These are phyloP conservation scores for Sphaerodactylus townsendi DNA, from an alignment of 2,113 vertebrate species.

Conservation along the genomic window DNA sequence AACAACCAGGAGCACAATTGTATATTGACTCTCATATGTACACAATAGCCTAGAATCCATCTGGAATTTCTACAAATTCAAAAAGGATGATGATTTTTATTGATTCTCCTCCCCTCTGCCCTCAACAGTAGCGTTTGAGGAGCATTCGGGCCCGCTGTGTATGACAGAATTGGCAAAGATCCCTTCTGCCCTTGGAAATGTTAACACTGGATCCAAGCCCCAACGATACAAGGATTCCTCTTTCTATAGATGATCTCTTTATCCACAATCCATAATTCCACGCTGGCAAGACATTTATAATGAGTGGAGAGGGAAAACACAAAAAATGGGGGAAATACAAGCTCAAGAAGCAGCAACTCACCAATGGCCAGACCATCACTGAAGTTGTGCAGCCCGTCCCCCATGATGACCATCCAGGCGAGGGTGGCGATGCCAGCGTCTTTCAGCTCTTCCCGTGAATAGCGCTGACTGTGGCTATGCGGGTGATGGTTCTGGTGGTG, in stretches of 20 bases:
- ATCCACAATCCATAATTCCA: background rate
- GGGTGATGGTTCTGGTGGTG: slow-evolving; percentile 98
- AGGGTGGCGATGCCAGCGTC: slow-evolving; percentile 90
- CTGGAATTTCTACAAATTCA: too few species aligned
- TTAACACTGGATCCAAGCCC: too few species aligned
- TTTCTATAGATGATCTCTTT: too few species aligned
- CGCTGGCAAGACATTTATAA: background rate
- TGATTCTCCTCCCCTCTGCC: too few species aligned
- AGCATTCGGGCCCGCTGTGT: too few species aligned
- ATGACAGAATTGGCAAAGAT: too few species aligned
- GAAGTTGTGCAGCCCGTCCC: slow-evolving; percentile 96
- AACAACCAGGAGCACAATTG: background rate
- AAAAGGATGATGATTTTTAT: too few species aligned
- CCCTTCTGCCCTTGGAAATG: too few species aligned
- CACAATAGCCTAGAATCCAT: background rate
- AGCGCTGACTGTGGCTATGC: slow-evolving; percentile 93
- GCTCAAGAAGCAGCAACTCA: slow-evolving; percentile 49
- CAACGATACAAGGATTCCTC: too few species aligned
- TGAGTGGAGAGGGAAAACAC: too few species aligned
- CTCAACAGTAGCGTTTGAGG: too few species aligned
- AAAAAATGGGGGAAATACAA: background rate
- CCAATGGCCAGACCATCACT: slow-evolving; percentile 95
- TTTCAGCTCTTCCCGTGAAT: slow-evolving; percentile 90
- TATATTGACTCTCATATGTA: background rate
- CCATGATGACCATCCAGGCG: slow-evolving; percentile 99